phyloP scores from a whole-genome alignment of 1,140 invertebrate genomes.

The Palaemon carinicauda region DNA sequence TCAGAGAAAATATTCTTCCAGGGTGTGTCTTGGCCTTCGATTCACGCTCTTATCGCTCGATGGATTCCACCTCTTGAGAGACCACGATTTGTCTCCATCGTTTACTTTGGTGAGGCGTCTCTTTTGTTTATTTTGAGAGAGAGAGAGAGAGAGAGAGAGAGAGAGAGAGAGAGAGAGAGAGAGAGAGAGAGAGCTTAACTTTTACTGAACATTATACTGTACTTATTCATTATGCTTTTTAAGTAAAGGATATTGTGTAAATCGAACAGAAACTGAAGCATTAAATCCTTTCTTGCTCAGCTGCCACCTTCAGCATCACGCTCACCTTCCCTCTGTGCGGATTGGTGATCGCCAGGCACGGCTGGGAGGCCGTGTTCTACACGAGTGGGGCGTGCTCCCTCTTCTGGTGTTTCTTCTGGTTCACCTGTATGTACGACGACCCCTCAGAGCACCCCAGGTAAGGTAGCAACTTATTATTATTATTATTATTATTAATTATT shows the following conservation, averaged over 20 bases:
- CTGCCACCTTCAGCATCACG: not conserved
- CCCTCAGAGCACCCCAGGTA: constrained; percentile 7
- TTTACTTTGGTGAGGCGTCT: constrained; percentile 19
- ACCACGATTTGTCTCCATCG: not conserved
- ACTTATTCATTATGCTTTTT: no score
- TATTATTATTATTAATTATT: no score
- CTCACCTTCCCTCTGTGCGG: not conserved
- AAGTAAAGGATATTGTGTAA: no score
- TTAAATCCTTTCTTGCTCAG: not conserved
- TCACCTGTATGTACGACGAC: constrained; percentile 16
- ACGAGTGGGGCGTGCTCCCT: not conserved
- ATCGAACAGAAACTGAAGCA: no score
- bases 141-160: no score
- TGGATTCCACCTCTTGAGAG: constrained; percentile 25
- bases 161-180: no score
- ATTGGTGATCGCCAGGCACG: not conserved
- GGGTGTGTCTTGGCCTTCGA: constrained; percentile 17
- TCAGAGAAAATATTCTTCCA: not conserved
- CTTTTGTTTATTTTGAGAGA: not conserved
- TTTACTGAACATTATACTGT: no score
- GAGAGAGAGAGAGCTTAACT: no score
- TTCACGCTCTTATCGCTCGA: not conserved
- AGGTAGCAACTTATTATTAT: no score
- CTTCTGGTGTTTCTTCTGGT: constrained; percentile 10
- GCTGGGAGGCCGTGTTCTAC: constrained; percentile 13